These are phyloP conservation scores for Daubentonia madagascariensis DNA, from an alignment of 2,113 vertebrate species.

Conservation along the genomic window DNA sequence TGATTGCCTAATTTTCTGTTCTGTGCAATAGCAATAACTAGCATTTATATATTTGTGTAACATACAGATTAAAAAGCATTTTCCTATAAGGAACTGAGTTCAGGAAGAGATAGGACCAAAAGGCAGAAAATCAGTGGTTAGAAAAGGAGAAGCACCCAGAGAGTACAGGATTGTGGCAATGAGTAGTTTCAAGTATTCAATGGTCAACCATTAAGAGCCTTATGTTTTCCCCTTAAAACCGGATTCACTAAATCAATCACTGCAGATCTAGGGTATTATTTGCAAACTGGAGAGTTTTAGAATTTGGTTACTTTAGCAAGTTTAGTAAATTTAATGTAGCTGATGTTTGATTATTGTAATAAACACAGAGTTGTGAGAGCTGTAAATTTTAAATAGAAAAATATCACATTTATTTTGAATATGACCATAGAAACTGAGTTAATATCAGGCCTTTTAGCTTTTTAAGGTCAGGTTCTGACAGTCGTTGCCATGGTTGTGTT, in stretches of 20 bases:
- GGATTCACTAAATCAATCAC: neutral
- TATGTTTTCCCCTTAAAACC: neutral
- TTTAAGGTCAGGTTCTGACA: conserved; percentile 61
- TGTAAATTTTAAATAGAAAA: conserved; percentile 37
- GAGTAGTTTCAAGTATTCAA: neutral
- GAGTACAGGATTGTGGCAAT: neutral
- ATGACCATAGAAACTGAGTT: conserved; percentile 79
- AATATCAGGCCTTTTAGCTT: conserved; percentile 64
- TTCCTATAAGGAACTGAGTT: neutral
- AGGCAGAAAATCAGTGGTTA: neutral
- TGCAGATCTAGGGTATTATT: neutral
- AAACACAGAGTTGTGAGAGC: conserved; percentile 48
- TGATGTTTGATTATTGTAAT: conserved; percentile 27
- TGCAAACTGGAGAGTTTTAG: conserved; percentile 12
- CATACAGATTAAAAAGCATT: neutral
- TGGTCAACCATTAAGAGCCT: neutral
- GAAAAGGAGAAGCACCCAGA: neutral
- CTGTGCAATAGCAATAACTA: neutral
- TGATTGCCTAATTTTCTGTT: neutral
- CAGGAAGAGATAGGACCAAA: neutral
- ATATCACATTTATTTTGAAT: conserved; percentile 54
- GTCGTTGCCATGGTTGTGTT: conserved; percentile 71
- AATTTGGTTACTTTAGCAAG: conserved; percentile 5
- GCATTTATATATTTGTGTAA: neutral
- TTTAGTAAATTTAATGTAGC: conserved; percentile 31